A percentile compares a stretch with the other conserved stretches of the same genome.
These are phyloP conservation scores for Nothura maculosa DNA, from an alignment of 2,797 vertebrate genomes.

Conservation along the genomic window DNA sequence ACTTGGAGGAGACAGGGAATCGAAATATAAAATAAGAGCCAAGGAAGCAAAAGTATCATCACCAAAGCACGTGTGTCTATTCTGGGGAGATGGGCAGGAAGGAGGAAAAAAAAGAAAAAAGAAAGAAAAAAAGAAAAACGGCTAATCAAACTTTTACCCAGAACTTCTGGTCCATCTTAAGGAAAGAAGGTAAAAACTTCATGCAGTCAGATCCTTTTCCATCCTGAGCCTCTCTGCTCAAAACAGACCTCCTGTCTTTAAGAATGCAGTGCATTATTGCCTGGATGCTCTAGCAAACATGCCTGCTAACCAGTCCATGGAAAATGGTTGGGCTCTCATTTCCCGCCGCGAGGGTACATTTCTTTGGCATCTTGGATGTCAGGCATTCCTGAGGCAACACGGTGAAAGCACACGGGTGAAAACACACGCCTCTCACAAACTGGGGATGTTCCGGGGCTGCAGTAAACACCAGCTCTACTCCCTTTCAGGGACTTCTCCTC, in stretches of 20 bases:
- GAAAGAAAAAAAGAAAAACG: not conserved
- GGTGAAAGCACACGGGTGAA: constrained; percentile 37
- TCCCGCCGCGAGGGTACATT: not conserved
- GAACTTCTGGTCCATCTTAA: not conserved
- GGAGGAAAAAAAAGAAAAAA: not conserved
- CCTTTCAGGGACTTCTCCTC: constrained; percentile 49
- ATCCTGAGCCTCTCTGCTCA: not conserved
- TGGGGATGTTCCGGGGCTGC: not conserved
- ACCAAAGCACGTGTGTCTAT: not conserved
- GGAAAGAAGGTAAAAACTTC: not conserved
- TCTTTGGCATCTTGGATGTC: constrained; percentile 28
- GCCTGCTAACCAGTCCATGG: accelerated
- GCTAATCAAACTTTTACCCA: not conserved
- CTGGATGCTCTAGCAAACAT: accelerated
- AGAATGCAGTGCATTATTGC: accelerated
- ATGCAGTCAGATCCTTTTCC: not conserved
- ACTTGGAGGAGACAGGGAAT: not conserved
- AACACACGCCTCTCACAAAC: not conserved
- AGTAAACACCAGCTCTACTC: constrained; percentile 63
- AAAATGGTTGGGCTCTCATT: not conserved
- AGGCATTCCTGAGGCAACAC: constrained; percentile 33
- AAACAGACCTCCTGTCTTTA: not conserved
- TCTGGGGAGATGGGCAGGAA: not conserved
- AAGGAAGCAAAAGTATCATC: not conserved
- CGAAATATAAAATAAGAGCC: not conserved